Base-by-base conservation (phyloP, 2,113 vertebrate genomes). In the Heliornis fulica region DNA sequence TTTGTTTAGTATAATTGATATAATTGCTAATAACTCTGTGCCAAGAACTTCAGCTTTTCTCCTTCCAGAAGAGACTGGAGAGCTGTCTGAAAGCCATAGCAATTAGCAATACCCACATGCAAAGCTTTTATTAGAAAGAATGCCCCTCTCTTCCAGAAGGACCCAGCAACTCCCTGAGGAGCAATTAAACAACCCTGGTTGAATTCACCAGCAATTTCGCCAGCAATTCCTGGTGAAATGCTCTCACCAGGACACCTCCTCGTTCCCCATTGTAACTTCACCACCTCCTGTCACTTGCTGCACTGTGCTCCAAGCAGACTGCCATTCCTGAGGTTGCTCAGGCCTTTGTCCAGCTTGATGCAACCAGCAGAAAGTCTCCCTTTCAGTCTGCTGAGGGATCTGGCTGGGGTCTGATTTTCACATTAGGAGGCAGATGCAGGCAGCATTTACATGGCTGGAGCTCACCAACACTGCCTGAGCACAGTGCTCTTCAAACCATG, bases 1-100 rank as follows among this genome's bases (percentile, higher is more conserved):
- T 96, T 96, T 96, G 80, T 95, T 95, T 95, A 93, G 94, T 95
- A 97, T 98, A 97, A 97, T 97, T 98, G 97, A 94, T 94, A 97
- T 98, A 98, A 98, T 98, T 98, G 87, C 94, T 83, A 79, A 79
- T 91, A 94, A 60, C 63, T 93, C 93, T 45, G 96, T 98, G 98
- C 98, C 98, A 98, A 98, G 34, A 86, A 92, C 81, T 93, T 96
- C 80, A 94, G 87, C 51, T 88, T 91, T 76, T 87, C 87, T 85
- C 90, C 91, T 95, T 97, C 86, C 97, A 92, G 88, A 66, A 69
- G 79, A 70, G 28, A 76, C 87, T 34, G 59, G 59, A 86, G 70
- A 87, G 85, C 71, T 94, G 93, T 96, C 94, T 96, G 91, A 94
- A 93, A 97, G 87, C 91, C 95, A 92, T 93, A 86, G 87, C 91